Conservation (phyloP, 2,797 vertebrate species). For the Lutjanus campechanus region DNA sequence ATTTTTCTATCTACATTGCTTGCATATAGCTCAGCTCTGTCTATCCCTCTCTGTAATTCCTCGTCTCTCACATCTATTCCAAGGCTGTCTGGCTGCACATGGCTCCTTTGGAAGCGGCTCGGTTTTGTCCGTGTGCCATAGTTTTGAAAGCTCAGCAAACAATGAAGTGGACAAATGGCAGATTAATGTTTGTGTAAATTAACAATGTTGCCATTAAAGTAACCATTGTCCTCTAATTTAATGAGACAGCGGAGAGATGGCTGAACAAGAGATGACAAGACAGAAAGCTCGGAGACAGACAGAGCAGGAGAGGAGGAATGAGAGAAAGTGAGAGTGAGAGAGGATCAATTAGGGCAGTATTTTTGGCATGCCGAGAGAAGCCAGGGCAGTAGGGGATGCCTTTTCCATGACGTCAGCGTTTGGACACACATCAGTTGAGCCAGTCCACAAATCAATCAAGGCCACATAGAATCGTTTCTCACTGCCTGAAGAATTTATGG, state of each 20-base stretch:
- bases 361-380: constrained; percentile 71
- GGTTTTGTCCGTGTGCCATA: constrained; percentile 49
- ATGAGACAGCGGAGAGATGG: constrained; percentile 66
- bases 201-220: constrained; percentile 75
- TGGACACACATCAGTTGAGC: constrained; percentile 76
- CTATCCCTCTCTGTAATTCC: constrained; percentile 45
- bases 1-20: constrained; percentile 52
- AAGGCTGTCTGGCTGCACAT: constrained; percentile 55
- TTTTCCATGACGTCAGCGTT: constrained; percentile 81
- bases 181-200: constrained; percentile 77
- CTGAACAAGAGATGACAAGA: constrained; percentile 63
- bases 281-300: constrained; percentile 45
- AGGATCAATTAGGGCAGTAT: constrained; percentile 81
- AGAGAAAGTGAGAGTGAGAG: constrained; percentile 64
- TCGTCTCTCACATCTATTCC: constrained; percentile 51
- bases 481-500: constrained; percentile 60
- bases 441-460: constrained; percentile 73
- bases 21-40: constrained; percentile 45
- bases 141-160: constrained; percentile 78
- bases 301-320: constrained; percentile 39
- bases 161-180: constrained; percentile 67
- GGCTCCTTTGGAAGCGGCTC: constrained; percentile 49
- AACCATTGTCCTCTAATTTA: constrained; percentile 73
- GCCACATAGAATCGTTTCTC: constrained; percentile 59
- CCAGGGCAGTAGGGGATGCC: constrained; percentile 70